A percentile compares a stretch with the other conserved stretches of the same genome.
These are phyloP conservation scores for Prorops nasuta DNA, from an alignment of 1,140 invertebrate genomes.

Conservation along the genomic window DNA sequence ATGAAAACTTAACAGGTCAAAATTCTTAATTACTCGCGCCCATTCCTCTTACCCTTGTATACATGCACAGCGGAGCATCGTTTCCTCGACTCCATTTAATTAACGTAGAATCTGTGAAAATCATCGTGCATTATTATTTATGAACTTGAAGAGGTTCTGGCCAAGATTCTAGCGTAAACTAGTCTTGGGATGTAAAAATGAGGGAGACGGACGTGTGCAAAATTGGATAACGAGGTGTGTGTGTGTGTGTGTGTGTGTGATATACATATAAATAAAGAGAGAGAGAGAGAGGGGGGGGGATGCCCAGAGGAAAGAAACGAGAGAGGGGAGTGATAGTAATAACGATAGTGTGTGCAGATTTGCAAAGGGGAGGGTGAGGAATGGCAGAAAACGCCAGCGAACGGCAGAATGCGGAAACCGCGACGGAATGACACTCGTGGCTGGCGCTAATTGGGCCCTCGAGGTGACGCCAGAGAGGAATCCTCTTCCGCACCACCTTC, in stretches of 20 bases:
- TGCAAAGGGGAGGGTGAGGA: constrained; percentile 18
- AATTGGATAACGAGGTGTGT: constrained; percentile 43
- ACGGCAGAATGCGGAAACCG: constrained; percentile 50
- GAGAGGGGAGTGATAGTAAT: constrained; percentile 6
- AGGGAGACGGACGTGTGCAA: constrained; percentile 27
- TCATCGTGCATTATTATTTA: too few relatives aligned
- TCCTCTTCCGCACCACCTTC: constrained; percentile 32
- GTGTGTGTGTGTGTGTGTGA: too few relatives aligned
- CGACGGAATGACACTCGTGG: constrained; percentile 53
- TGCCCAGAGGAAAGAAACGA: constrained; percentile 1
- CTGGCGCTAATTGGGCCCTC: constrained; percentile 56
- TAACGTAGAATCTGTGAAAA: too few relatives aligned
- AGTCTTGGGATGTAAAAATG: neutral
- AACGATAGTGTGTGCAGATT: neutral
- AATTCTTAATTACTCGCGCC: too few relatives aligned
- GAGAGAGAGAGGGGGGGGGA: constrained; percentile 25
- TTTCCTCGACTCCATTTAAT: too few relatives aligned
- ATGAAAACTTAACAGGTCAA: constrained; percentile 23
- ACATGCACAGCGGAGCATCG: too few relatives aligned
- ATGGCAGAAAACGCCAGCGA: constrained; percentile 50
- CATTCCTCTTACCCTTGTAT: too few relatives aligned
- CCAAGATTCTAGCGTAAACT: too few relatives aligned
- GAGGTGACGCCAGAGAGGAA: constrained; percentile 48
- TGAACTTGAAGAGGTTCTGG: neutral
- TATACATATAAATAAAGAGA: too few relatives aligned